Evolutionary conservation across 2,113 vertebrate species (phyloP).

Genomic region (Notarius lentiginosus): DNA sequence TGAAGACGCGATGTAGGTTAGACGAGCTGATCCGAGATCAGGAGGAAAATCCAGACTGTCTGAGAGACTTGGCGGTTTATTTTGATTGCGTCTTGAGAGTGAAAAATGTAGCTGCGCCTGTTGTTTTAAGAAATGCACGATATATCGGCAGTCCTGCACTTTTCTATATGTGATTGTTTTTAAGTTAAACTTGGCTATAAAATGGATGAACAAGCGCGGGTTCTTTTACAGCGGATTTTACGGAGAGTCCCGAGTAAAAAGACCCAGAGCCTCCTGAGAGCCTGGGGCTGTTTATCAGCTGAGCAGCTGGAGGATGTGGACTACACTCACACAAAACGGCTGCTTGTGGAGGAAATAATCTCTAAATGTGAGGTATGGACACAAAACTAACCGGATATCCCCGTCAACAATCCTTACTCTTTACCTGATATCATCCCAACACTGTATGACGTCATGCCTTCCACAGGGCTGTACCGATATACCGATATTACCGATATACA

Average conservation of each 20-base stretch:
- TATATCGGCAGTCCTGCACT: neutral
- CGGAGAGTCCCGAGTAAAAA: slow-evolving; percentile 72
- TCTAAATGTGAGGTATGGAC: slow-evolving; percentile 75
- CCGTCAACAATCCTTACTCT: neutral
- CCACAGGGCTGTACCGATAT: neutral
- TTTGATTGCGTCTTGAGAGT: neutral
- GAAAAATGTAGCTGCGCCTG: neutral
- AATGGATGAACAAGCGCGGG: slow-evolving; percentile 75
- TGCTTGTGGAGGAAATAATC: slow-evolving; percentile 71
- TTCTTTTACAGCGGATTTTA: slow-evolving; percentile 76
- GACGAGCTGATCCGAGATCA: neutral
- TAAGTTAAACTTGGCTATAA: neutral
- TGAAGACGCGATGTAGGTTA: neutral
- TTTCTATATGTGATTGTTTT: neutral
- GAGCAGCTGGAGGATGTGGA: slow-evolving; percentile 71
- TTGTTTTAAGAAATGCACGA: neutral
- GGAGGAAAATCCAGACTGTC: neutral
- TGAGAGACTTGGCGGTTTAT: slow-evolving; percentile 42
- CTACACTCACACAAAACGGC: slow-evolving; percentile 70
- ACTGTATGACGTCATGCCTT: neutral
- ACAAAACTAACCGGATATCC: neutral
- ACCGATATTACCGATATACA: too few relatives aligned
- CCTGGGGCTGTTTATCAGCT: slow-evolving; percentile 80
- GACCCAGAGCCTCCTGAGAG: slow-evolving; percentile 67
- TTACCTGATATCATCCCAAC: too few relatives aligned